Conservation (phyloP, 2,113 vertebrate genomes). For the Columba janthina region DNA sequence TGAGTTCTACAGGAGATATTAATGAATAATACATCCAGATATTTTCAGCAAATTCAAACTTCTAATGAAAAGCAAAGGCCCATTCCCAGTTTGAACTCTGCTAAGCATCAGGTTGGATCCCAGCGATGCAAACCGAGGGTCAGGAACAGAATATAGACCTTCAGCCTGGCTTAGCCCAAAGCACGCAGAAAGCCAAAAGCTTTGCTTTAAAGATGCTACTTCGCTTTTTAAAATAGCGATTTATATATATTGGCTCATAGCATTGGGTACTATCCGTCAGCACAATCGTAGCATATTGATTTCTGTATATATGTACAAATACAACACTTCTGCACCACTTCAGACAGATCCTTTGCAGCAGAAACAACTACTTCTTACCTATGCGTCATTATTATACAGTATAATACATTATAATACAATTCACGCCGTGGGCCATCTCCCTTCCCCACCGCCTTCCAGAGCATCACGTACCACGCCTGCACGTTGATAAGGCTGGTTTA, state of each 20-base stretch:
- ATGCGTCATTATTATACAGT: rapidly evolving
- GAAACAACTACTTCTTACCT: neutral
- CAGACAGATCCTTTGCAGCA: neutral
- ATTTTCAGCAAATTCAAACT: neutral
- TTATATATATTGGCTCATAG: neutral
- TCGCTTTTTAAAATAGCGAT: neutral
- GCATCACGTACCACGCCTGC: rapidly evolving
- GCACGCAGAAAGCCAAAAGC: neutral
- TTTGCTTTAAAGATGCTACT: neutral
- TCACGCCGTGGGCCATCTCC: neutral
- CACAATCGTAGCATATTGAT: neutral
- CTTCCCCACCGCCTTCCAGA: neutral
- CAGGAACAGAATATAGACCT: neutral
- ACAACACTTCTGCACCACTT: neutral
- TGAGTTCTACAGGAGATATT: neutral
- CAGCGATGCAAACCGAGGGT: rapidly evolving
- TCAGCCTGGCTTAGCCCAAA: neutral
- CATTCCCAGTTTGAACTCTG: neutral
- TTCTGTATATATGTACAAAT: too few species aligned
- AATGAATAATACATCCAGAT: neutral
- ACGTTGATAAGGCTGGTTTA: neutral
- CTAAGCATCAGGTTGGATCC: neutral
- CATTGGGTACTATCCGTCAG: neutral
- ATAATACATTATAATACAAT: too few species aligned
- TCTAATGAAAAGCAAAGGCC: neutral